Evolutionary conservation across 2,888 invertebrate species (phyloP), one percentile per base, ranked within the genome.

Genomic region (Troilus luridus): DNA sequence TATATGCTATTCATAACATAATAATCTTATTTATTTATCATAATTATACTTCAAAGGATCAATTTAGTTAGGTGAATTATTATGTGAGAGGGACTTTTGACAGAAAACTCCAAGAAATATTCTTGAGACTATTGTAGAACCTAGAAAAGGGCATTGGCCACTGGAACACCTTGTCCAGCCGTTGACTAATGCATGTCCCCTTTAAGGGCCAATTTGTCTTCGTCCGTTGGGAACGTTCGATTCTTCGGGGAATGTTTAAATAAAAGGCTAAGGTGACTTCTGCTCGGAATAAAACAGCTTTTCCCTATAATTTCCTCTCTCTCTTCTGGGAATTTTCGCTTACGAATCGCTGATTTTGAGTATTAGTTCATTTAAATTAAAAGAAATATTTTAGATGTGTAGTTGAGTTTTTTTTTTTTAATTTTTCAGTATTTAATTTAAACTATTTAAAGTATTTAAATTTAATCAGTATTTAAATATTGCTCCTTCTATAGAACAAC

Each of bases 171-270:
- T 10, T 11, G n/a, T 41, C 72, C 72, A 77, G 27, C 41, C 72
- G 14, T 41, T 41, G 72, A 77, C 72, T 77, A 77, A 77, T 77
- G 72, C 72, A 77, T 27, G 41, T 77, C 72, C 72, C 72, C 41
- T 41, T 77, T 77, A 77, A 41, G 41, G 41, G 27, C 72, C 72
- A 77, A 77, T 77, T 77, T 77, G 72, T 77, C 27, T 41, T 41
- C 72, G 72, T 77, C 72, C 17, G 72, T 77, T 77, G 27, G 27
- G 27, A 77, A 77, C 27, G 1, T 41, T 77, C 72, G 41, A 41
- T 77, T 41, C 72, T 41, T 14, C 6, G 27, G 17, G 72, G 72
- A 77, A 77, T 41, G 27, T 17, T 41, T 41, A 77, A 77, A 77
- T 41, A 77, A 77, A 77, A 67, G 12, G 12, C 12, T 67, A 67